Conservation (phyloP, 2,113 vertebrate genomes). For the Solenodon paradoxus region DNA sequence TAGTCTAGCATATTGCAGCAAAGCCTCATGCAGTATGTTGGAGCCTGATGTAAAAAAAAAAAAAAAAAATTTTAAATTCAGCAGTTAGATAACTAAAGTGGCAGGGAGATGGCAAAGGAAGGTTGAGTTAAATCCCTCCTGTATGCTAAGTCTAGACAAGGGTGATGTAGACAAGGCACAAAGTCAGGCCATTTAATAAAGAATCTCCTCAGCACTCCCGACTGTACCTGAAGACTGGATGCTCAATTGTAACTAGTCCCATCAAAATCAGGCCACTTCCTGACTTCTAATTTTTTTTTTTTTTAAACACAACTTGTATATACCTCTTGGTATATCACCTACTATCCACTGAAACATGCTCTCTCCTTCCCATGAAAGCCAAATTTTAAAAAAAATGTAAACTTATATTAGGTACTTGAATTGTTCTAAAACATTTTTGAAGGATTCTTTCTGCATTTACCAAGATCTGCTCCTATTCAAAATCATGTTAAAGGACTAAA, state of each 20-base stretch:
- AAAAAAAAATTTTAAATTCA: too few species aligned
- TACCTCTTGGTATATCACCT: not conserved
- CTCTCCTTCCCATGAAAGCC: not conserved
- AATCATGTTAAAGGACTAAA: not conserved
- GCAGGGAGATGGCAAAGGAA: not conserved
- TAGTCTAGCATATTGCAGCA: conserved; percentile 20
- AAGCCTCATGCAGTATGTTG: not conserved
- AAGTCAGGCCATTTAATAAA: not conserved
- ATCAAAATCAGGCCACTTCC: conserved; percentile 1
- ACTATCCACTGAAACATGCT: not conserved
- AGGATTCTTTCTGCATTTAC: not conserved
- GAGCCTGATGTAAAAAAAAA: too few species aligned
- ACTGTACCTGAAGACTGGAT: not conserved
- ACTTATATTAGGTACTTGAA: not conserved
- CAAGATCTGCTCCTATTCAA: not conserved
- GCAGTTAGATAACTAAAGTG: not conserved
- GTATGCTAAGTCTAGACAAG: not conserved
- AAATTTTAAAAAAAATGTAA: not conserved
- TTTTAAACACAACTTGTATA: not conserved
- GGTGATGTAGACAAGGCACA: not conserved
- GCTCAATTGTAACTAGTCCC: not conserved
- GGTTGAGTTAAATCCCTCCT: not conserved
- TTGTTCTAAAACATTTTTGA: not conserved
- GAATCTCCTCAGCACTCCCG: not conserved
- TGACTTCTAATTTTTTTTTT: not conserved